Conservation (phyloP, 2,888 invertebrate genomes). For the Drosophila aldrichi region DNA sequence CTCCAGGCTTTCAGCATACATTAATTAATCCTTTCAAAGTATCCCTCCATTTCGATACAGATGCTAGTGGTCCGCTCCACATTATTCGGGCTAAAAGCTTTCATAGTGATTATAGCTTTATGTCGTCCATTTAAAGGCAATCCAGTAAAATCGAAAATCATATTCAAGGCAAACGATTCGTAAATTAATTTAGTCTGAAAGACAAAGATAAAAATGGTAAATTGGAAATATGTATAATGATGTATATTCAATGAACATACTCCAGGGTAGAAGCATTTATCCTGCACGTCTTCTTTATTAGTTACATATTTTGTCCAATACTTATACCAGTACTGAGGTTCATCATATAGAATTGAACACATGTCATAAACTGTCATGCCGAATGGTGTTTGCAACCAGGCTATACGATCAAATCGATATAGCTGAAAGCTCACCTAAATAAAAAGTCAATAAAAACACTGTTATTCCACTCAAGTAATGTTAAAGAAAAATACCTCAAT, state of each 20-base stretch:
- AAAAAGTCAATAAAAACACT: background rate
- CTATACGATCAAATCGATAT: conserved; percentile 22
- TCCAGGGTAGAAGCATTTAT: background rate
- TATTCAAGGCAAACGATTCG: background rate
- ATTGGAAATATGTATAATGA: too few species aligned
- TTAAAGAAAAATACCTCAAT: background rate
- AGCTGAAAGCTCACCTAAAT: background rate
- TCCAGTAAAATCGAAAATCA: background rate
- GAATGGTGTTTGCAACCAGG: background rate
- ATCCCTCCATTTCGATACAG: background rate
- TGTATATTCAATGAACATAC: too few species aligned
- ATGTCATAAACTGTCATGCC: background rate
- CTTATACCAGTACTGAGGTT: background rate
- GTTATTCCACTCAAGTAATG: background rate
- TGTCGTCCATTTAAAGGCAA: background rate
- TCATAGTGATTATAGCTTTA: rapidly evolving
- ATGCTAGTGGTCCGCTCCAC: background rate
- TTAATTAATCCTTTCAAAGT: background rate
- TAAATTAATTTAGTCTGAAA: background rate
- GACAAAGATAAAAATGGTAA: too few species aligned
- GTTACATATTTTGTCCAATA: background rate
- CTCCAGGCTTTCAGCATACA: too few species aligned
- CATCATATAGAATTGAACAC: background rate
- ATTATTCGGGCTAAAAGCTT: background rate
- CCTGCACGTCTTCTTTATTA: background rate